phyloP scores from a whole-genome alignment of 2,797 vertebrate species.

The Echiichthys vipera region DNA sequence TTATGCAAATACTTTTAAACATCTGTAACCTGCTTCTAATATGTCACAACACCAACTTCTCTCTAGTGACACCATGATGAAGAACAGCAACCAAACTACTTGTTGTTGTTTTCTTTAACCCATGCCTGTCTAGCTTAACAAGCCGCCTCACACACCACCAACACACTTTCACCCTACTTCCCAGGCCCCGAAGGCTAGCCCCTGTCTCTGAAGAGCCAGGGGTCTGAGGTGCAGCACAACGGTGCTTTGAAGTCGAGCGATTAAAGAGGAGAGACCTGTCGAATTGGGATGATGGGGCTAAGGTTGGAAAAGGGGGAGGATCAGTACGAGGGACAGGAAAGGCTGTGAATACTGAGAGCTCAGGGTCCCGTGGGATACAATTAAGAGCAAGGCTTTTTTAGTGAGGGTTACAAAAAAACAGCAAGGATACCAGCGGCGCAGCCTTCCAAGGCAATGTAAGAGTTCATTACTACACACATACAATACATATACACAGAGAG shows the following conservation, averaged over 20 bases:
- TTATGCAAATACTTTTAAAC: constrained; percentile 28
- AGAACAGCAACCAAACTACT: constrained; percentile 54
- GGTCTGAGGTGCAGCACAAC: constrained; percentile 68
- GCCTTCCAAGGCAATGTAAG: constrained; percentile 74
- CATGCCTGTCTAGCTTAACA: constrained; percentile 40
- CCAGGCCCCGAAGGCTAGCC: constrained; percentile 63
- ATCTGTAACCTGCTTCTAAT: constrained; percentile 43
- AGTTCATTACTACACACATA: constrained; percentile 76
- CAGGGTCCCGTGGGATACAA: constrained; percentile 77
- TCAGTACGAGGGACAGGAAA: constrained; percentile 76
- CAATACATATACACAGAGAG: constrained; percentile 52
- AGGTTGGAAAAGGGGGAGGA: constrained; percentile 65
- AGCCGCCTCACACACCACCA: constrained; percentile 19
- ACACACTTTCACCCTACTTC: constrained; percentile 65
- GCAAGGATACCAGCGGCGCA: constrained; percentile 64
- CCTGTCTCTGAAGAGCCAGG: constrained; percentile 58
- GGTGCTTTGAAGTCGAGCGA: constrained; percentile 80
- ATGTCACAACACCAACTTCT: constrained; percentile 43
- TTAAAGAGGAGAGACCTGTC: constrained; percentile 82
- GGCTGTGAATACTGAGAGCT: constrained; percentile 75
- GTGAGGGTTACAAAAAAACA: constrained; percentile 81
- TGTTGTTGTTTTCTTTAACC: constrained; percentile 63
- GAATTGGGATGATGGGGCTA: constrained; percentile 71
- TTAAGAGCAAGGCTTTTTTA: constrained; percentile 77
- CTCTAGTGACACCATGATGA: constrained; percentile 32